Evolutionary conservation across 2,888 invertebrate species (phyloP).

Genomic region (Acronicta alni): DNA sequence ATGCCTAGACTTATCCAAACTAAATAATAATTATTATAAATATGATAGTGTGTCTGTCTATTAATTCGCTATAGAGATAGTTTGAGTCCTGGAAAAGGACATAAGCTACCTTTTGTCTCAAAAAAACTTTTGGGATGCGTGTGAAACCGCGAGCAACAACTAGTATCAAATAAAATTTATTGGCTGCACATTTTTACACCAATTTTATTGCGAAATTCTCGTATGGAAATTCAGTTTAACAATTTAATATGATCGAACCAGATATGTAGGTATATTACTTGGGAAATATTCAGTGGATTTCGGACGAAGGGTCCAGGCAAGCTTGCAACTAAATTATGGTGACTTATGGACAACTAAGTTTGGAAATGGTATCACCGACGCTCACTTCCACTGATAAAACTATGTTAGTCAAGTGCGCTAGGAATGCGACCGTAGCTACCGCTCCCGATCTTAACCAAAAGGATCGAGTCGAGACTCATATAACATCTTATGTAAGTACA

Average conservation of each 20-base stretch:
- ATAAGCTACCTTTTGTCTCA: no score
- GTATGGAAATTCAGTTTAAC: constrained; percentile 10
- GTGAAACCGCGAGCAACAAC: no score
- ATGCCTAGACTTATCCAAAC: constrained; percentile 5
- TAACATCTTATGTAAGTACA: constrained; percentile 11
- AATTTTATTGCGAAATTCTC: constrained; percentile 1
- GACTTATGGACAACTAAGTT: constrained; percentile 34
- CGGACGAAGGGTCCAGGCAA: constrained; percentile 20
- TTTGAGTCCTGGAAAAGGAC: no score
- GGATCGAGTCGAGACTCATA: constrained; percentile 4
- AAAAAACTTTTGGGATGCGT: no score
- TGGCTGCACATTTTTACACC: constrained; percentile 1
- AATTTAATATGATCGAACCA: constrained; percentile 11
- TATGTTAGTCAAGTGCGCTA: constrained; percentile 30
- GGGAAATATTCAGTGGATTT: constrained; percentile 8
- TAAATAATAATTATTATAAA: no score
- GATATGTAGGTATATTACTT: constrained; percentile 1
- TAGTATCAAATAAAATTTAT: constrained; percentile 14
- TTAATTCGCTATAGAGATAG: no score
- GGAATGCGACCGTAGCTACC: constrained; percentile 33
- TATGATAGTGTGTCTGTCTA: no score
- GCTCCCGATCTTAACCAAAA: constrained; percentile 13
- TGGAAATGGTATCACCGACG: constrained; percentile 35
- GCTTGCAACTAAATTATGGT: constrained; percentile 32
- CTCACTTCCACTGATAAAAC: constrained; percentile 38